Evolutionary conservation across 2,888 invertebrate genomes (phyloP), one percentile per base, ranked within the genome.

Genomic region (Chironomus tentans): DNA sequence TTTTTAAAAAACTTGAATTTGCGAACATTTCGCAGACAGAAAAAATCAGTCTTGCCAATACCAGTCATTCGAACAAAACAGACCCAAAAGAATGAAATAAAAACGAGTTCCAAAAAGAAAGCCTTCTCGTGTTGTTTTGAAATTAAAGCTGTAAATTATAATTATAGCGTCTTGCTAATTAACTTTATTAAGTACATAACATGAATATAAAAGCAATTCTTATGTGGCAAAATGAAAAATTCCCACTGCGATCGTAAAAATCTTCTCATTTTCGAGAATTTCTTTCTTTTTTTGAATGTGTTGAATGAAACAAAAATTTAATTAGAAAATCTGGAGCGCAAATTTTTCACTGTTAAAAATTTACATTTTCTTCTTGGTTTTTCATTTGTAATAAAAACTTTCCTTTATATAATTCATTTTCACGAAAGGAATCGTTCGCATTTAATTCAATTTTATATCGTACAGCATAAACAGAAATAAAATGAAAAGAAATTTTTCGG

Each of bases 361-460:
- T 56, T 56, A 3, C 15, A 24, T 24, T 24, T 28, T 28, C 28
- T 28, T 28, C 38, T 38, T 38, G 10, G 38, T 38, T 2, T 38
- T 38, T 24, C 65, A 65, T 65, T 65, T 22, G 12, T 21, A 65
- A 65, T 65, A 65, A 65, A 62, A 65, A 22, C 5, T 56, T 15
- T 56, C 18, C 56, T 56, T 18, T 56, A n/a, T n/a, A n/a, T 56
- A 15, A 56, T 38, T 38, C 38, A 62, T 21, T 24, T 56, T 56
- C 56, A 56, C 56, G 15, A 15, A 56, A 50, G 38, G 38, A 38
- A 56, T 56, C 65, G 24, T 65, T 65, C 65, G 65, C 65, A 65
- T 65, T 65, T 65, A 65, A 65, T 65, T 65, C 65, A 65, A 65
- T 65, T 65, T n/a, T 65, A 18, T 56, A 56, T 65, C 65, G 22